Evolutionary conservation across 2,113 vertebrate species (phyloP).

Genomic region (Mobula birostris): DNA sequence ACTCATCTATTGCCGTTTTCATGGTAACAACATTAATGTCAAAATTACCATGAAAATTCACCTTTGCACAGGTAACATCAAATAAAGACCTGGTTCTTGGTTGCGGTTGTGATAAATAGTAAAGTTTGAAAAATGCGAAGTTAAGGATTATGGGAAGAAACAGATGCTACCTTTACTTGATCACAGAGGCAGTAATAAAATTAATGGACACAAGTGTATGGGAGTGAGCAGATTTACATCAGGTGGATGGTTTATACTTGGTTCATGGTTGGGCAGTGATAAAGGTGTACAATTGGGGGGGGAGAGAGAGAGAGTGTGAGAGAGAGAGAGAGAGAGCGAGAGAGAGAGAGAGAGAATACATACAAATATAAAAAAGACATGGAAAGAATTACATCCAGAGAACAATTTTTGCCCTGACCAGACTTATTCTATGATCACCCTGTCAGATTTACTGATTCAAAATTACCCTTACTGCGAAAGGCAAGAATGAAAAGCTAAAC

Average conservation of each 20-base stretch:
- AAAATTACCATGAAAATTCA: conserved; percentile 17
- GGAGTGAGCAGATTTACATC: neutral
- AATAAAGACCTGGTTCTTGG: neutral
- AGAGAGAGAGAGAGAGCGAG: too few species aligned
- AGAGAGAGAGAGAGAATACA: neutral
- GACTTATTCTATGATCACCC: neutral
- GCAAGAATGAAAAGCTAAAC: neutral
- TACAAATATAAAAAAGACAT: neutral
- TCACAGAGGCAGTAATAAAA: neutral
- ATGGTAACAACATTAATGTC: neutral
- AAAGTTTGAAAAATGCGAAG: neutral
- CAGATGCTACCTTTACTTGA: neutral
- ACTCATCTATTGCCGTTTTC: neutral
- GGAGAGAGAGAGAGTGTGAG: too few species aligned
- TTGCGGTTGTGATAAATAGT: neutral
- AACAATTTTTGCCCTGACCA: neutral
- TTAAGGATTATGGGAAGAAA: neutral
- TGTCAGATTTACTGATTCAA: neutral
- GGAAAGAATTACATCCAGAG: neutral
- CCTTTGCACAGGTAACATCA: neutral
- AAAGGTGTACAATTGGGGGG: neutral
- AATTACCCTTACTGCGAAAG: neutral
- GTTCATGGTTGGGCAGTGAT: neutral
- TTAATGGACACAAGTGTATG: neutral
- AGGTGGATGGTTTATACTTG: neutral